Percentiles rank a stretch among this genome's conserved stretches.
Evolutionary conservation across 2,113 vertebrate genomes (phyloP).

Genomic region (Lepus americanus): DNA sequence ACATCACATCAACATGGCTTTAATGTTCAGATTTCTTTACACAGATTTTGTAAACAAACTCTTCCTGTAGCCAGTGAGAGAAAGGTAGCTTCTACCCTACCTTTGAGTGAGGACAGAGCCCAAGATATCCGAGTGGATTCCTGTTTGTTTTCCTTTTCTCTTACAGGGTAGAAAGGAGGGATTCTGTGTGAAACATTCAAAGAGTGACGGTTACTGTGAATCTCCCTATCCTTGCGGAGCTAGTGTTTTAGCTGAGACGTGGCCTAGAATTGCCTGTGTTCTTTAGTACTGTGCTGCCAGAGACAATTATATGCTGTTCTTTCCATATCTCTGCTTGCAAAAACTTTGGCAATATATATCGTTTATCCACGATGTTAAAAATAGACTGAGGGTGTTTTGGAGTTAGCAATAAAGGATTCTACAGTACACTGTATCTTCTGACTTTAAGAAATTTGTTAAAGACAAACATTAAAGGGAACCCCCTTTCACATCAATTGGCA

Average conservation of each 20-base stretch:
- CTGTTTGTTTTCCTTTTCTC: constrained; percentile 38
- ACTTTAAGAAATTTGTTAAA: constrained; percentile 46
- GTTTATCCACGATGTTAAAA: constrained; percentile 73
- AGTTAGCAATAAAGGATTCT: constrained; percentile 46
- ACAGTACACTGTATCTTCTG: not conserved
- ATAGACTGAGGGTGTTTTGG: constrained; percentile 60
- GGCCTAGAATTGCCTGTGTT: constrained; percentile 49
- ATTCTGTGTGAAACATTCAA: constrained; percentile 47
- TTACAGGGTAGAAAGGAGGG: constrained; percentile 1
- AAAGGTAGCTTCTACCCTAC: not conserved
- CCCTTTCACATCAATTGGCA: not conserved
- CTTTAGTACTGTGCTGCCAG: constrained; percentile 54
- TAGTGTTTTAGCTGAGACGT: constrained; percentile 27
- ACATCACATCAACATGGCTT: constrained; percentile 1
- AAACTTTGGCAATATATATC: constrained; percentile 64
- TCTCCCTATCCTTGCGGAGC: not conserved
- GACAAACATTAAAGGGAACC: not conserved
- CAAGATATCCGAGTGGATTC: not conserved
- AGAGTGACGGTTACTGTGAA: constrained; percentile 37
- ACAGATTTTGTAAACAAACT: constrained; percentile 64
- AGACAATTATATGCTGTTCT: constrained; percentile 69
- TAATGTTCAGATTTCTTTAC: constrained; percentile 69
- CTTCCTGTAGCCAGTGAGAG: not conserved
- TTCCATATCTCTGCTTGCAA: constrained; percentile 66
- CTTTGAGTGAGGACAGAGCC: not conserved